Conservation (phyloP, 2,888 invertebrate genomes). For the Acronicta leporina region DNA sequence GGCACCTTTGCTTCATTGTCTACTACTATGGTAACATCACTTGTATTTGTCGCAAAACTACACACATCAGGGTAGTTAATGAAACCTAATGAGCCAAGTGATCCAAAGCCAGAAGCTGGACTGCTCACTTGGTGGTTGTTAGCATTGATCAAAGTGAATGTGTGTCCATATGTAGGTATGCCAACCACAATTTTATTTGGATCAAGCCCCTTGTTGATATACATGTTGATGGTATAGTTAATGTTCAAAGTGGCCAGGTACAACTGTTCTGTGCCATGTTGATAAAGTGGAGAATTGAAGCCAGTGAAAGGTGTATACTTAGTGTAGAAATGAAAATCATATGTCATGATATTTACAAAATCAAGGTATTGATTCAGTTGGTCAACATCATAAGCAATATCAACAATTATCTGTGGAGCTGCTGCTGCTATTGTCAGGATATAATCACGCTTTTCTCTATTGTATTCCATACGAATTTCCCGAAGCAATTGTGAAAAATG, state of each 20-base stretch:
- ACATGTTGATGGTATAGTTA: constrained; percentile 94
- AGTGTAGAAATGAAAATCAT: constrained; percentile 95
- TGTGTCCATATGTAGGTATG: constrained; percentile 96
- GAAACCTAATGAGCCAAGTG: constrained; percentile 92
- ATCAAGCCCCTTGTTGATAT: constrained; percentile 93
- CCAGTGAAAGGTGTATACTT: constrained; percentile 94
- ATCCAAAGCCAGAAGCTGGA: constrained; percentile 92
- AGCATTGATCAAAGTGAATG: constrained; percentile 91
- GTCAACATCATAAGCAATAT: constrained; percentile 93
- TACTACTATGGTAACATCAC: constrained; percentile 86
- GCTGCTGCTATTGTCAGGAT: constrained; percentile 94
- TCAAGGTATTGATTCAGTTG: constrained; percentile 95
- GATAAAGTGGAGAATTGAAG: constrained; percentile 94
- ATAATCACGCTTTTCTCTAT: constrained; percentile 88
- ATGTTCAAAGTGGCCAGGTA: constrained; percentile 93
- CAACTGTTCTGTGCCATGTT: constrained; percentile 89
- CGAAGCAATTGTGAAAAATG: constrained; percentile 93
- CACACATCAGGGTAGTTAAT: constrained; percentile 92
- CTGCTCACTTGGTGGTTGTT: constrained; percentile 91
- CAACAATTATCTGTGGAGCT: constrained; percentile 93
- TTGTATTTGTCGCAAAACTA: constrained; percentile 86
- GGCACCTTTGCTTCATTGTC: constrained; percentile 93
- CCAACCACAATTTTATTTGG: constrained; percentile 94
- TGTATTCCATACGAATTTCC: constrained; percentile 92
- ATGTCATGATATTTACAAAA: constrained; percentile 96